These are phyloP conservation scores for Phocides pigmalion DNA, from an alignment of 1,140 invertebrate species.

Conservation along the genomic window DNA sequence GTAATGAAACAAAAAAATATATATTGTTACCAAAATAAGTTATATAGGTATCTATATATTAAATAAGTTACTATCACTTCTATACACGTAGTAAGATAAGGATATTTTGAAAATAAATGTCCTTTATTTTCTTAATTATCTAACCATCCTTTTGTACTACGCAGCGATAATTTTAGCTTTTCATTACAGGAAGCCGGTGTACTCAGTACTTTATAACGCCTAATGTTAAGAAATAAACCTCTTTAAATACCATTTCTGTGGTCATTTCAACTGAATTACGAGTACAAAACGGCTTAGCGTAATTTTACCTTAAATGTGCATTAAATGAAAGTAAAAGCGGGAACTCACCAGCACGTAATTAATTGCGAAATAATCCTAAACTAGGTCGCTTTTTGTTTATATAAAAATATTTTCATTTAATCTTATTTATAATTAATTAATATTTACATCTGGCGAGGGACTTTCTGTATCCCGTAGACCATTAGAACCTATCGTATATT, in stretches of 20 bases:
- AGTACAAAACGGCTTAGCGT: slow-evolving; percentile 16
- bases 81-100: no score
- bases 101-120: slow-evolving; percentile 1
- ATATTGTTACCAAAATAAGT: no score
- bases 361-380: slow-evolving; percentile 11
- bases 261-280: slow-evolving; percentile 26
- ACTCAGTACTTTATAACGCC: slow-evolving; percentile 17
- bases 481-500: no score
- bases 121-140: slow-evolving; percentile 22
- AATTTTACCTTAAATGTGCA: slow-evolving; percentile 25
- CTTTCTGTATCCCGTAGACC: no score
- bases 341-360: slow-evolving; percentile 1
- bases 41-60: no score
- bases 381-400: neutral
- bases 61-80: no score
- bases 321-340: slow-evolving; percentile 25
- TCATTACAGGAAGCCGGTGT: slow-evolving; percentile 27
- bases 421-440: neutral
- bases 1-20: no score
- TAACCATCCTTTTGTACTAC: neutral
- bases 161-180: slow-evolving; percentile 20
- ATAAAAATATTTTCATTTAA: neutral
- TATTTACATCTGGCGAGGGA: neutral
- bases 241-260: slow-evolving; percentile 25
- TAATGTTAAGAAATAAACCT: slow-evolving; percentile 31